phyloP scores from a whole-genome alignment of 2,113 vertebrate genomes.

The Cynopterus brachyotis region DNA sequence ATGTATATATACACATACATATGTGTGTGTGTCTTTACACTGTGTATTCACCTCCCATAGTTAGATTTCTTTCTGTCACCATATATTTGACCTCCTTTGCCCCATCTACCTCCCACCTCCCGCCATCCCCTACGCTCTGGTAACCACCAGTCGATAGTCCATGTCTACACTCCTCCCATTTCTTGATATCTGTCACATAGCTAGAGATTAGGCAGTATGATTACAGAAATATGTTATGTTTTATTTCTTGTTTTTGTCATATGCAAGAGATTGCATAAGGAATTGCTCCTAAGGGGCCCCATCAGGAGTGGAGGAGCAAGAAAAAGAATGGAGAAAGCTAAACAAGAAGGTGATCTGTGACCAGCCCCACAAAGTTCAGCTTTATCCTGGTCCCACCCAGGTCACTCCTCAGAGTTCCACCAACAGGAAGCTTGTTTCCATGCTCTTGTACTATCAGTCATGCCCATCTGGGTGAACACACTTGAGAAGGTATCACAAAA shows the following conservation, averaged over 20 bases:
- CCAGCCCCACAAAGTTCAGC: neutral
- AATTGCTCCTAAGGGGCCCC: neutral
- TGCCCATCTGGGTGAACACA: neutral
- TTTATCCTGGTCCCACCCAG: rapidly evolving
- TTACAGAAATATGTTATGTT: neutral
- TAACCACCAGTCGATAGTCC: too few relatives aligned
- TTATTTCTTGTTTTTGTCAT: neutral
- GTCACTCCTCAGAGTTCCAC: neutral
- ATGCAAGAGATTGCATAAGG: neutral
- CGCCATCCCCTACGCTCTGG: too few relatives aligned
- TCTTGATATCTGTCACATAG: neutral
- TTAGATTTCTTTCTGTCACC: too few relatives aligned
- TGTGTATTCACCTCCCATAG: too few relatives aligned
- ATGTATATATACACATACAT: too few relatives aligned
- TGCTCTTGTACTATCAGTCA: neutral
- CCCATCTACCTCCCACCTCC: too few relatives aligned
- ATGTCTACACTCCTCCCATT: neutral
- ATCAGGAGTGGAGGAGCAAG: neutral
- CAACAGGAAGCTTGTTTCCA: too few relatives aligned
- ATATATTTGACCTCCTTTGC: too few relatives aligned
- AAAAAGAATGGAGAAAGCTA: neutral
- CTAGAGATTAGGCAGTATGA: neutral
- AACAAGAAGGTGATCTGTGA: neutral
- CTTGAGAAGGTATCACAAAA: neutral
- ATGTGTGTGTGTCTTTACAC: too few relatives aligned